A percentile compares a stretch with the other conserved stretches of the same genome.
These are phyloP conservation scores for Tragelaphus scriptus DNA, from an alignment of 2,113 vertebrate genomes.

Conservation along the genomic window DNA sequence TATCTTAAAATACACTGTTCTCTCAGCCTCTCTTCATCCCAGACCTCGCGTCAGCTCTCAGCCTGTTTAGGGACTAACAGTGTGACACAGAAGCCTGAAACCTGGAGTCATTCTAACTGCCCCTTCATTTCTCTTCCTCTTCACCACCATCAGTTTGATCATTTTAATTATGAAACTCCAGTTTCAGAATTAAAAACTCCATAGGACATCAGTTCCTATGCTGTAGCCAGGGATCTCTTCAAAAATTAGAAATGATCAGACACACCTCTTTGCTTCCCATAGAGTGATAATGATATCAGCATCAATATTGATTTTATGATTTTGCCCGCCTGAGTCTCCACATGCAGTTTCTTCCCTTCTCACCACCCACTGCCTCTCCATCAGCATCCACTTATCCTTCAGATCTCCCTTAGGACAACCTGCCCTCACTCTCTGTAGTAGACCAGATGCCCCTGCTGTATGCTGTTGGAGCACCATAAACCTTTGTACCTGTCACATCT, in stretches of 20 bases:
- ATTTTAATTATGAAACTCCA: neutral
- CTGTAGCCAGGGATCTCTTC: neutral
- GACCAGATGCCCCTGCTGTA: neutral
- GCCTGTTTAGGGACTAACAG: neutral
- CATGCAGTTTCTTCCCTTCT: neutral
- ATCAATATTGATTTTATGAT: neutral
- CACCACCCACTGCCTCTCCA: neutral
- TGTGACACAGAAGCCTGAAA: neutral
- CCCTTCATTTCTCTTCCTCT: neutral
- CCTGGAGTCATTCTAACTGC: neutral
- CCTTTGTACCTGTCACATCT: neutral
- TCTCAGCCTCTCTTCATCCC: neutral
- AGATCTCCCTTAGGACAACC: neutral
- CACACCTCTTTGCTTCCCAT: neutral
- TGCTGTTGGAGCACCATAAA: neutral
- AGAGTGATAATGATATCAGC: neutral
- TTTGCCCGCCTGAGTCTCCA: neutral
- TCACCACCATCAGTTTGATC: neutral
- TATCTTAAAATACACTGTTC: neutral
- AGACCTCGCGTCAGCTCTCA: neutral
- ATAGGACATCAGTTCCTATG: neutral
- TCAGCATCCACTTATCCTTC: neutral
- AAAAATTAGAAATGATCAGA: neutral
- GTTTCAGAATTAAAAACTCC: neutral
- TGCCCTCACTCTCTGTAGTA: neutral